Conservation (phyloP, 2,113 vertebrate genomes). For the Thermophis baileyi region DNA sequence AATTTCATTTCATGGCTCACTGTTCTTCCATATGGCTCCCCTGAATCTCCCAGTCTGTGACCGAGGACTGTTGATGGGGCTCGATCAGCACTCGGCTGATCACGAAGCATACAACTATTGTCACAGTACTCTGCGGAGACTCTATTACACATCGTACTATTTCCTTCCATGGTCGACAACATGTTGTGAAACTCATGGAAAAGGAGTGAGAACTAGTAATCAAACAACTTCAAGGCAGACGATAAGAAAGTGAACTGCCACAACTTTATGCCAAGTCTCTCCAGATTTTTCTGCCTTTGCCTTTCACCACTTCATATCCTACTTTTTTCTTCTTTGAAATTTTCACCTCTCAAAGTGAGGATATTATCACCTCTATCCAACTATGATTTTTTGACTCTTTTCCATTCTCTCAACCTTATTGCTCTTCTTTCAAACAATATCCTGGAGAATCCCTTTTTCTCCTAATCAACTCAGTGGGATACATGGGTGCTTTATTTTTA, state of each 20-base stretch:
- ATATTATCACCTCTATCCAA: background rate
- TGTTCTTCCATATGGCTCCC: background rate
- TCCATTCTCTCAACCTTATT: background rate
- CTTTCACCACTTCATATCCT: background rate
- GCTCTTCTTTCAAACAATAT: background rate
- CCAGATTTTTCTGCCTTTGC: background rate
- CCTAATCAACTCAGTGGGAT: background rate
- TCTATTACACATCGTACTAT: background rate
- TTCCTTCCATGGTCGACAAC: background rate
- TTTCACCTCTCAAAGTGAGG: background rate
- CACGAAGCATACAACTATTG: background rate
- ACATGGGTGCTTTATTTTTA: background rate
- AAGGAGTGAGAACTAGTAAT: background rate
- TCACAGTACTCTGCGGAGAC: background rate
- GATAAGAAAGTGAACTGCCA: background rate
- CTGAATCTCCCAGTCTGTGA: background rate
- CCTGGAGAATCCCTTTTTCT: background rate
- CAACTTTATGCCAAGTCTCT: background rate
- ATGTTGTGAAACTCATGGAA: background rate
- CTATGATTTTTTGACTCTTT: background rate
- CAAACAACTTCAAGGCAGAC: background rate
- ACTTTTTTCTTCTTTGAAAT: background rate
- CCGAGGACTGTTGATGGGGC: background rate
- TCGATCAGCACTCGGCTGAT: background rate
- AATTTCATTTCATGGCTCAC: slow-evolving; percentile 12